phyloP scores from a whole-genome alignment of 2,113 vertebrate species.

The Hymenochirus boettgeri region DNA sequence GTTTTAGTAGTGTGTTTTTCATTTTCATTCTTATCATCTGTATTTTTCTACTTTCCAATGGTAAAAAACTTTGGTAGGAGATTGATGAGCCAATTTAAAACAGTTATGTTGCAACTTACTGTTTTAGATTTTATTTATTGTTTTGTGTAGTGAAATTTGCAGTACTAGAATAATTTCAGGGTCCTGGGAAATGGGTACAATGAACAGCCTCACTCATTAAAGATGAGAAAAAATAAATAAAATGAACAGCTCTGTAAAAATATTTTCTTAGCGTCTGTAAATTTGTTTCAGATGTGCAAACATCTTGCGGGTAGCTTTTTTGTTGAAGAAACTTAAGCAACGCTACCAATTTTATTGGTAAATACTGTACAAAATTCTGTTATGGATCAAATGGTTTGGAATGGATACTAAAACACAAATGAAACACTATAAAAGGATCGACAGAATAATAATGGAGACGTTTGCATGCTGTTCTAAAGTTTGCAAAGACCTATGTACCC shows the following conservation, averaged over 20 bases:
- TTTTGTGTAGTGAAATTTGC: neutral
- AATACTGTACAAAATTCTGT: no score
- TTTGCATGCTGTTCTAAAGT: no score
- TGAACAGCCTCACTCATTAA: neutral
- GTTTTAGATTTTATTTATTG: neutral
- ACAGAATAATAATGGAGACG: no score
- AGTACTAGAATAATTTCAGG: neutral
- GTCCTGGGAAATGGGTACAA: neutral
- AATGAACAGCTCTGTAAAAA: neutral
- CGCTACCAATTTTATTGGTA: slow-evolving; percentile 23
- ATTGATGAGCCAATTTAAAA: neutral
- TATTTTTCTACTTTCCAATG: neutral
- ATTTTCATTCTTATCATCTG: neutral
- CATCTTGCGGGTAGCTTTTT: neutral
- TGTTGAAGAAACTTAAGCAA: slow-evolving; percentile 14
- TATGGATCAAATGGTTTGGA: no score
- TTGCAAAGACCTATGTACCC: no score
- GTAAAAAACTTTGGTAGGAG: neutral
- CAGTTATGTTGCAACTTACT: neutral
- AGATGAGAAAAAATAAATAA: neutral
- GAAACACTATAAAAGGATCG: no score
- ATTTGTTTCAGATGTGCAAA: neutral
- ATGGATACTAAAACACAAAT: no score
- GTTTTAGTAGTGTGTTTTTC: no score
- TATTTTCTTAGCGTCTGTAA: neutral